phyloP scores from a whole-genome alignment of 2,113 vertebrate species.

The Psilopsiagon aymara region DNA sequence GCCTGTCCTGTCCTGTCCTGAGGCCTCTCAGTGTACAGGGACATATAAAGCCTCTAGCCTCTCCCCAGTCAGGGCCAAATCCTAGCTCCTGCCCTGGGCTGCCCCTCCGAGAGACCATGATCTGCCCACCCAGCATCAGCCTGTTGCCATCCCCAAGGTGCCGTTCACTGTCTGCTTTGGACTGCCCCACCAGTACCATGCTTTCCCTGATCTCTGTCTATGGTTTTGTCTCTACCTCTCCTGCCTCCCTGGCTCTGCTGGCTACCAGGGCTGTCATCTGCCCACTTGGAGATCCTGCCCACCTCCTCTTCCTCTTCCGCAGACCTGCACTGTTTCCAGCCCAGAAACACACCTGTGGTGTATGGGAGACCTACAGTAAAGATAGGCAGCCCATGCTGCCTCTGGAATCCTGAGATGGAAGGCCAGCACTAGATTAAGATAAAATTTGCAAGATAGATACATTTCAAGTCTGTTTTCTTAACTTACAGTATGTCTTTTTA shows the following conservation, averaged over 20 bases:
- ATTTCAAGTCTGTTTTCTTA: neutral
- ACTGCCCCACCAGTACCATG: neutral
- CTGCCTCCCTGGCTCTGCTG: too few species aligned
- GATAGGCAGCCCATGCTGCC: neutral
- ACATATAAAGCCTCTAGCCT: neutral
- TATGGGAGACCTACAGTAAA: neutral
- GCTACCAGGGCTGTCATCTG: too few species aligned
- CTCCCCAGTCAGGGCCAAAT: neutral
- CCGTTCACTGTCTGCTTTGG: neutral
- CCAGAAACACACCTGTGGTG: neutral
- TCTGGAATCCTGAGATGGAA: neutral
- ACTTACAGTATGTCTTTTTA: neutral
- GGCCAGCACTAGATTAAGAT: neutral
- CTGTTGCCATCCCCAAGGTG: neutral
- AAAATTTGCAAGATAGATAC: neutral
- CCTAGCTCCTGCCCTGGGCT: neutral
- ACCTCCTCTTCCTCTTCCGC: neutral
- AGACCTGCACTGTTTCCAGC: neutral
- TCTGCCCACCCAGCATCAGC: neutral
- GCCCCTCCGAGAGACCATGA: neutral
- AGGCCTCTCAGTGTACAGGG: neutral
- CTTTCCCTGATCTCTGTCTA: too few species aligned
- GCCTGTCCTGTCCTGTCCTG: too few species aligned
- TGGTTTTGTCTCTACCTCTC: neutral
- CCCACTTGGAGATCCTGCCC: neutral